Conservation (phyloP, 2,888 invertebrate genomes). For the Chrysina gloriosa region DNA sequence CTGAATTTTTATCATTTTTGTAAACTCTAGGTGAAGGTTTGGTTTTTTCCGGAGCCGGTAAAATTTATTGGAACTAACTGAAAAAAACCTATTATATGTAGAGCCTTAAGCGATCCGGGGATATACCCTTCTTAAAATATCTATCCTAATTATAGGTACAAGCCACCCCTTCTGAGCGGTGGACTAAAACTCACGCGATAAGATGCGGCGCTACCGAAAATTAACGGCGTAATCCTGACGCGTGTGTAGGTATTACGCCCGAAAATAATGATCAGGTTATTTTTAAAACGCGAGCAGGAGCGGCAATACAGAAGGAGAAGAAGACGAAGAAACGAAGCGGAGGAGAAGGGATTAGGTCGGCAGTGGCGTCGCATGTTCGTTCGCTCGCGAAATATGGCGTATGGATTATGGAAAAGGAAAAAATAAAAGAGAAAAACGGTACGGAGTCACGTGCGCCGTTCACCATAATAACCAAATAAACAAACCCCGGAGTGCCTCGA, state of each 20-base stretch:
- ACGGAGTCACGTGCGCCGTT: slow-evolving; percentile 27
- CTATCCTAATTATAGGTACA: slow-evolving; percentile 10
- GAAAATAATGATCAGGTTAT: slow-evolving; percentile 10
- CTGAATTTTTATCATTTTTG: no score
- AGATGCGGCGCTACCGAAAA: not conserved
- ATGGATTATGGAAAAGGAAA: not conserved
- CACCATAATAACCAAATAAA: slow-evolving; percentile 35
- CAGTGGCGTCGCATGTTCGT: not conserved
- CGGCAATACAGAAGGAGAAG: not conserved
- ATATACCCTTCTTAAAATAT: not conserved
- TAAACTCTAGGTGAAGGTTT: no score
- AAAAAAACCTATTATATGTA: no score
- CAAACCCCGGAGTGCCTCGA: slow-evolving; percentile 33
- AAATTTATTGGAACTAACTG: no score
- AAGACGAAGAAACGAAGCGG: not conserved
- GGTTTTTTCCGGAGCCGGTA: no score
- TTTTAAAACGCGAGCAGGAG: slow-evolving; percentile 12
- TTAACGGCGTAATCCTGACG: not conserved
- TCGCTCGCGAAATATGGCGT: slow-evolving; percentile 28
- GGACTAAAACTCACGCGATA: not conserved
- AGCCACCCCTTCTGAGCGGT: slow-evolving; percentile 19
- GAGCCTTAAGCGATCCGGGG: no score
- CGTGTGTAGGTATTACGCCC: not conserved
- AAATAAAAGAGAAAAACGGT: no score
- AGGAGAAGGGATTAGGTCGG: not conserved